phyloP scores from a whole-genome alignment of 2,113 vertebrate species.

The Ailurus styani region DNA sequence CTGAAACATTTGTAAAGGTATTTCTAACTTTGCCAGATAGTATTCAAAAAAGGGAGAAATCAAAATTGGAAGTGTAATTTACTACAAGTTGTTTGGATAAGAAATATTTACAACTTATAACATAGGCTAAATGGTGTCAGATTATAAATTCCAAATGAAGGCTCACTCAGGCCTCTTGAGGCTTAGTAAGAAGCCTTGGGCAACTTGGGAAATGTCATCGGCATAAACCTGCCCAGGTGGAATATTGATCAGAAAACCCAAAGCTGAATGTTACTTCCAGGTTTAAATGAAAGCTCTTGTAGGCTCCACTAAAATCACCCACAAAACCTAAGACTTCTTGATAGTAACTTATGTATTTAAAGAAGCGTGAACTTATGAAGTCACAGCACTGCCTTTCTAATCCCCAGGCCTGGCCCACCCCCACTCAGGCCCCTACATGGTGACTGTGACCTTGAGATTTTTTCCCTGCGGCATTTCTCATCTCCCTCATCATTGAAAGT shows the following conservation, averaged over 20 bases:
- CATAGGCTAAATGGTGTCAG: not conserved
- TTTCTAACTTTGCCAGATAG: constrained; percentile 42
- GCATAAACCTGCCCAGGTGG: not conserved
- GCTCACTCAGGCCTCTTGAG: not conserved
- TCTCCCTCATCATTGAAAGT: not conserved
- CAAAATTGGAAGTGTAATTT: constrained; percentile 49
- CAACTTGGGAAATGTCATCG: constrained; percentile 45
- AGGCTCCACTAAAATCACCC: not conserved
- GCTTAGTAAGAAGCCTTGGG: not conserved
- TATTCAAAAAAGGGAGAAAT: constrained; percentile 39
- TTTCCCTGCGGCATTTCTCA: constrained; percentile 10
- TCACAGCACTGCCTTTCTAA: not conserved
- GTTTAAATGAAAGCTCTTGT: constrained; percentile 34
- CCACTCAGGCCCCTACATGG: not conserved
- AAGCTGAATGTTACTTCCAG: constrained; percentile 21
- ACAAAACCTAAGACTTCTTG: not conserved
- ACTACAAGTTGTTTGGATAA: constrained; percentile 15
- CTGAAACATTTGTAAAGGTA: constrained; percentile 24
- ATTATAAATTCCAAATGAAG: not conserved
- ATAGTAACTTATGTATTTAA: not conserved
- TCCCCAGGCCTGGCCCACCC: not conserved
- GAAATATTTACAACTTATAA: constrained; percentile 24
- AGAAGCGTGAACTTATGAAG: not conserved
- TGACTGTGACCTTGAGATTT: constrained; percentile 4
- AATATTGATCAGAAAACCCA: constrained; percentile 42